Conservation (phyloP, 2,888 invertebrate genomes). For the Pandemis cinnamomeana region DNA sequence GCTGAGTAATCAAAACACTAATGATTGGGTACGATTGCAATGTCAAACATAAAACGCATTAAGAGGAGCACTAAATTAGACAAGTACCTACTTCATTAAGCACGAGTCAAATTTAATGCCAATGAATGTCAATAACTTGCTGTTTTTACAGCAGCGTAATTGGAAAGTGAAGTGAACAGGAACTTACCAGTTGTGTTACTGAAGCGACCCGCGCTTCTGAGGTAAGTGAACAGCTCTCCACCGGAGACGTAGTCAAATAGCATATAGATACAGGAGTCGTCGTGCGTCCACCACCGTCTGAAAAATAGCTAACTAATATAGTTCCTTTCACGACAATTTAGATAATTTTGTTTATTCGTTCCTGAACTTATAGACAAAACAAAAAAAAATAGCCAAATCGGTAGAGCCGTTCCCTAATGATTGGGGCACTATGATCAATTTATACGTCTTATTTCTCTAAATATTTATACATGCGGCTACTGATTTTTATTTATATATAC, state of each 20-base stretch:
- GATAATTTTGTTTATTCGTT: not conserved
- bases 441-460: no score
- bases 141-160: slow-evolving; percentile 11
- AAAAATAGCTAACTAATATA: slow-evolving; percentile 39
- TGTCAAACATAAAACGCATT: slow-evolving; percentile 11
- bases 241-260: slow-evolving; percentile 98
- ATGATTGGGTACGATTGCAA: slow-evolving; percentile 22
- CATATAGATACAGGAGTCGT: slow-evolving; percentile 97
- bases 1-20: slow-evolving; percentile 16
- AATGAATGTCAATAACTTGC: slow-evolving; percentile 10
- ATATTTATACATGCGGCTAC: no score
- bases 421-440: no score
- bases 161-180: not conserved
- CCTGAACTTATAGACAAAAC: not conserved
- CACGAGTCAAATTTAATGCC: slow-evolving; percentile 12
- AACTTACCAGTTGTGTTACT: slow-evolving; percentile 89
- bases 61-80: slow-evolving; percentile 3
- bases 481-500: no score
- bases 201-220: slow-evolving; percentile 96
- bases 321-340: not conserved
- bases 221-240: slow-evolving; percentile 98
- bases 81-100: not conserved
- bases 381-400: no score
- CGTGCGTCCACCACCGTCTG: slow-evolving; percentile 97
- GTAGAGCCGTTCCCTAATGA: no score